These are phyloP conservation scores for Equus przewalskii DNA, from an alignment of 2,113 vertebrate genomes.

Conservation along the genomic window DNA sequence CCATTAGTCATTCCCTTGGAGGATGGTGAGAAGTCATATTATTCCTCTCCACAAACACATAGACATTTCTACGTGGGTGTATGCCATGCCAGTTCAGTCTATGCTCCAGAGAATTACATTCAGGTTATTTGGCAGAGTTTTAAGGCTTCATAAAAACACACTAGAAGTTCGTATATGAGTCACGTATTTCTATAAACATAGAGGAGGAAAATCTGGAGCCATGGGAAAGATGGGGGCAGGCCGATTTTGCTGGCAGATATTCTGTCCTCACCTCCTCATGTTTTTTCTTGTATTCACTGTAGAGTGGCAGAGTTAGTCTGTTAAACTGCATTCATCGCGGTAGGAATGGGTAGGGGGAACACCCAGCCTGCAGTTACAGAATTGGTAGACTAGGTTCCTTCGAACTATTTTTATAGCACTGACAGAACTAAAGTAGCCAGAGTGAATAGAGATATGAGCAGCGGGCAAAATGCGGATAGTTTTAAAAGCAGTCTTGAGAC, in stretches of 20 bases:
- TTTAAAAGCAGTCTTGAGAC: background rate
- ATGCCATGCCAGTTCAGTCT: background rate
- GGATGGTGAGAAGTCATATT: background rate
- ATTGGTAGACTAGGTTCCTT: background rate
- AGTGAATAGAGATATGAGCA: background rate
- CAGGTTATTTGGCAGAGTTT: slow-evolving; percentile 22
- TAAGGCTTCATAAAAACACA: slow-evolving; percentile 59
- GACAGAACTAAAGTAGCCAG: background rate
- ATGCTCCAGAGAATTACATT: background rate
- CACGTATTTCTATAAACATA: slow-evolving; percentile 57
- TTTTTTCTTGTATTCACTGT: slow-evolving; percentile 49
- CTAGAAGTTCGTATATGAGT: slow-evolving; percentile 1
- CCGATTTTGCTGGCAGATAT: slow-evolving; percentile 40
- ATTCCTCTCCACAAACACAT: background rate
- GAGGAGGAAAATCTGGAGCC: slow-evolving; percentile 17
- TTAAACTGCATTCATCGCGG: background rate
- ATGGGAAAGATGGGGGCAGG: slow-evolving; percentile 21
- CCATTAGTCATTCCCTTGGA: background rate
- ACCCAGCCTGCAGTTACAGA: background rate
- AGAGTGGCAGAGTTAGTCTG: background rate
- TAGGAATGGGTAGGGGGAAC: background rate
- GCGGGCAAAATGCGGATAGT: background rate
- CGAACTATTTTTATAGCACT: background rate
- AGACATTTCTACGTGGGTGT: background rate
- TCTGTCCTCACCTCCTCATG: background rate